Base-by-base conservation (phyloP, 2,797 vertebrate species). In the Tokudaia tokunoshimensis region DNA sequence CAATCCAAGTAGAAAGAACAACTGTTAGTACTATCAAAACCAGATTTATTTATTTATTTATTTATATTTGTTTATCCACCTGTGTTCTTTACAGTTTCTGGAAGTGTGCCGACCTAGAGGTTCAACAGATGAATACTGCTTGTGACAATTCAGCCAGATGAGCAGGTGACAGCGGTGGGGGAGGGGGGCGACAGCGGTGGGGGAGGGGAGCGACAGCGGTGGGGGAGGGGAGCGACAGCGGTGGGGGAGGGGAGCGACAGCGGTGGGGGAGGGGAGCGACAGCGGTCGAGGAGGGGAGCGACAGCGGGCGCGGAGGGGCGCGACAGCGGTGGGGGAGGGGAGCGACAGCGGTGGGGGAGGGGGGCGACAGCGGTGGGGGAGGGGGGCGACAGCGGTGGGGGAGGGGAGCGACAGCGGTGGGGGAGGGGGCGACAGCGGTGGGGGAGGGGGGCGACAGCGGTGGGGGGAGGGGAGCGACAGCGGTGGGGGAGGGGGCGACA, bases 81-180 rank as follows among this genome's bases (percentile, higher is more conserved):
- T 52, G 22, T 79, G 57, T 95, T 95, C 37, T 8, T 34, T 93
- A 63, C 80, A 96, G 91, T 97, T 94, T 50, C 94, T 94, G 81
- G 93, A 96, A 96, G 31, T 92, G 24, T 93, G 34, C 93, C 65
- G 41, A 78, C 41, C 87, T 97, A 97, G 41, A 37, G 89, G 11
- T 55, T 78, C 37, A 84, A 78, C n/a, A 92, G 57, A 89, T 96
- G 88, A 82, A 41, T 86, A 92, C 41, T 72, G n/a, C 91, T 70
- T 92, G 91, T 65, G 91, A 83, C 29, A 44, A 91, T 92, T 93
- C 59, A 65, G 74, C 89, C 74, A 93, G 91, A 78, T 90, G 76
- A 93, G 93, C 92, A 97, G 78, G 91, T 97, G 97, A 96, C 37
- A 47, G 17, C 67, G 94, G 37, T 34, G 67, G 50, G 41, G 41